These are phyloP conservation scores for Coracias cyanogaster DNA, from an alignment of 2,797 vertebrate species.

Conservation along the genomic window DNA sequence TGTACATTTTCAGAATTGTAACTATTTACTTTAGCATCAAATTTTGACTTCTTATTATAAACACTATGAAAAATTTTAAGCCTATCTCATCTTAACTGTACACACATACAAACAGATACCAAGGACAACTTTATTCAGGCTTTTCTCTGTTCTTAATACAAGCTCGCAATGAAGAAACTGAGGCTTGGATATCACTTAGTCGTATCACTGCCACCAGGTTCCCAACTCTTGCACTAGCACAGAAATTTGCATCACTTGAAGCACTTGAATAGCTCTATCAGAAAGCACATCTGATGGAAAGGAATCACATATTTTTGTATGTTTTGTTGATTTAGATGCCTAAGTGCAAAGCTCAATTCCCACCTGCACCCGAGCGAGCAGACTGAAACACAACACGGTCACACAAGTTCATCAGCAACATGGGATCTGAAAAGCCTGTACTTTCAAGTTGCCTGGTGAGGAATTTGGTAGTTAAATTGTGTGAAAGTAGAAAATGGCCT, in stretches of 20 bases:
- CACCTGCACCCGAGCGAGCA: rapidly evolving
- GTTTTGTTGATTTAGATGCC: background rate
- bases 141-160: background rate
- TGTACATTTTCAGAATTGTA: slow-evolving; percentile 10
- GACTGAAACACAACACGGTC: background rate
- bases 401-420: background rate
- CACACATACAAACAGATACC: background rate
- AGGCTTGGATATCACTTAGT: background rate
- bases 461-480: background rate
- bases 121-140: background rate
- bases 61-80: slow-evolving; percentile 6
- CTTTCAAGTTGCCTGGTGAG: background rate
- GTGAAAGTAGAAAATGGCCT: background rate
- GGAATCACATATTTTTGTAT: background rate
- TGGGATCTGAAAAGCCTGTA: background rate
- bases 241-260: background rate
- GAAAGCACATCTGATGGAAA: background rate
- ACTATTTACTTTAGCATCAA: slow-evolving; percentile 29
- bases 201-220: background rate
- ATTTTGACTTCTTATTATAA: slow-evolving; percentile 50
- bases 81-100: background rate
- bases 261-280: background rate
- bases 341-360: background rate
- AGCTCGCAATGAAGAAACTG: background rate
- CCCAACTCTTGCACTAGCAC: background rate